phyloP scores from a whole-genome alignment of 1,140 invertebrate genomes.

The Polypedilum pembai region DNA sequence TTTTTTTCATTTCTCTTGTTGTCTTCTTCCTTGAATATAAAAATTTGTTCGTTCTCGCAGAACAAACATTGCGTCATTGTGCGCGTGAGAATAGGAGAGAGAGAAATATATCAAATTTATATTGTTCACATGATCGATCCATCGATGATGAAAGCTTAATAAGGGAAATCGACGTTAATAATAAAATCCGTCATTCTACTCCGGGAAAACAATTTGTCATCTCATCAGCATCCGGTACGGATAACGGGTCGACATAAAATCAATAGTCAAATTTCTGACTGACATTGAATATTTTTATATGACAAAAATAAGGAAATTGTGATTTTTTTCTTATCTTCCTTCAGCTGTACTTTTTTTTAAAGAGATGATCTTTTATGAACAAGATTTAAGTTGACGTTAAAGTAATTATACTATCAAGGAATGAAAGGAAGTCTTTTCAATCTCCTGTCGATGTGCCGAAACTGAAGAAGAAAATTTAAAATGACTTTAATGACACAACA shows the following conservation, averaged over 20 bases:
- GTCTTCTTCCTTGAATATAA: too few relatives aligned
- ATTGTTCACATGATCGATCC: background rate
- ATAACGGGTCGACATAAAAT: background rate
- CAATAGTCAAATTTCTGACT: background rate
- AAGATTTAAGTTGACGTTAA: background rate
- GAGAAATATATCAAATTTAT: background rate
- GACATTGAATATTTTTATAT: background rate
- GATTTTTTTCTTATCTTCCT: background rate
- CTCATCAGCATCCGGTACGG: slow-evolving; percentile 1
- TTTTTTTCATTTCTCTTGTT: too few relatives aligned
- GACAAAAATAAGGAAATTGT: too few relatives aligned
- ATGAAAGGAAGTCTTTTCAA: background rate
- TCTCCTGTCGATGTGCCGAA: background rate
- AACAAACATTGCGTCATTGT: too few relatives aligned
- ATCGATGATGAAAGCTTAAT: background rate
- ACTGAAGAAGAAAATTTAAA: background rate
- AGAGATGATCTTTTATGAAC: background rate
- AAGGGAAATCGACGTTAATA: background rate
- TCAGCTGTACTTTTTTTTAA: background rate
- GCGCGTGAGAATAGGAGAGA: too few relatives aligned
- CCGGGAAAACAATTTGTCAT: background rate
- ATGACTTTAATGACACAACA: slow-evolving; percentile 18
- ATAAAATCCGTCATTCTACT: background rate
- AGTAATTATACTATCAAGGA: background rate
- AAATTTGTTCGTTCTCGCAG: too few relatives aligned